A percentile compares a stretch with the other conserved stretches of the same genome.
phyloP scores from a whole-genome alignment of 2,888 invertebrate species.

The Mimumesa dahlbomi region DNA sequence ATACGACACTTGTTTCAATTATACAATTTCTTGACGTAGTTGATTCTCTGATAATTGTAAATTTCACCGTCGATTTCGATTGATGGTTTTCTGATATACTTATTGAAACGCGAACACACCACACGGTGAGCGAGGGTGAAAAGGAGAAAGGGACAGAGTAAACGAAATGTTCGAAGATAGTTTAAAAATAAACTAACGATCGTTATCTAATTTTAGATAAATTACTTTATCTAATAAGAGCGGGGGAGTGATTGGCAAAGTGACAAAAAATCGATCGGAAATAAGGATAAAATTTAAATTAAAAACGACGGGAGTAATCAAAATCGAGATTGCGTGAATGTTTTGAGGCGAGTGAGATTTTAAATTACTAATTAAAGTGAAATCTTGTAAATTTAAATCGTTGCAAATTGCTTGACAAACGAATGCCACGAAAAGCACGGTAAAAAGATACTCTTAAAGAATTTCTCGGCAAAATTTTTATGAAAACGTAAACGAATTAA shows the following conservation, averaged over 20 bases:
- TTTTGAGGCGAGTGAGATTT: background rate
- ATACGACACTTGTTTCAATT: too few relatives aligned
- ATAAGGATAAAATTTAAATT: background rate
- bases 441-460: background rate
- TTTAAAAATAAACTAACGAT: conserved; percentile 55
- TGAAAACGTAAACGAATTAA: too few relatives aligned
- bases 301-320: background rate
- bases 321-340: background rate
- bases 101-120: background rate
- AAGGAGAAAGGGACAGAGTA: conserved; percentile 29
- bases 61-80: too few relatives aligned
- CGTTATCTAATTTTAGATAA: conserved; percentile 67
- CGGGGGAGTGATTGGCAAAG: conserved; percentile 28
- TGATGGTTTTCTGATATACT: background rate
- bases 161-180: conserved; percentile 33
- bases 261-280: background rate
- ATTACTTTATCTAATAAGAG: conserved; percentile 51
- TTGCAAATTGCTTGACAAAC: background rate
- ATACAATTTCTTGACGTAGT: too few relatives aligned
- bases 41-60: too few relatives aligned
- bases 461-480: background rate
- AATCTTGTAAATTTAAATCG: background rate
- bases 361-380: background rate
- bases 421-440: background rate
- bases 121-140: conserved; percentile 15